Base-by-base conservation (phyloP, 2,113 vertebrate genomes). In the Gymnocephalus cernua region DNA sequence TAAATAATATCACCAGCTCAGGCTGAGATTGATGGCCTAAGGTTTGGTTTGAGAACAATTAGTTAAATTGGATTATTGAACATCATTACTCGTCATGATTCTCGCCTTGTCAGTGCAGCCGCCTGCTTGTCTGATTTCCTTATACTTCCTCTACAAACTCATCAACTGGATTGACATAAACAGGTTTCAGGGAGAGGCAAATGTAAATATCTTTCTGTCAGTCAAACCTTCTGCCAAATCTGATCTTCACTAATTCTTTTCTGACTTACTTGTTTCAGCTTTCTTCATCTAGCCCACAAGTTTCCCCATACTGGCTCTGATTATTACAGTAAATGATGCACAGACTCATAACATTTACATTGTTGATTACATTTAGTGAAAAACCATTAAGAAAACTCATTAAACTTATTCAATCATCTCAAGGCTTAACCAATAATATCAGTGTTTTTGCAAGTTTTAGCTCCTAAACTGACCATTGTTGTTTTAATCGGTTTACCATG, bases 181-280 rank as follows among this genome's bases (percentile, higher is more conserved):
- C 86, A 75, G 83, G 83, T 87, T 92, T 76, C 29, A 71, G 73
- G 75, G 53, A 82, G 57, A 79, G 77, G 81, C 73, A 61, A 74
- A 62, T 8, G 67, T 71, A 57, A 84, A 80, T 86, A 82, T 74
- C 64, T 76, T 56, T 81, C 63, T 83, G 84, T 85, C 92, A 91
- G 56, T 91, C 84, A 85, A 80, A 77, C 13, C 0, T 18, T 8
- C 29, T 19, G 38, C 32, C 19, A 12, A 51, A 53, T 35, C 1
- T 84, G 75, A 79, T 58, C 73, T 81, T 1, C 47, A 23, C 6
- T 12, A 2, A 47, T 2, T 51, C 4, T 23, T 45, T 29, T 50
- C 21, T 12, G 3, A 67, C 38, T 45, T 6, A 51, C 63, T 82
- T 77, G 13, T 32, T 59, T 56, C 48, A 9, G 18, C 7, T 38